A percentile compares a stretch with the other conserved stretches of the same genome.
phyloP scores from a whole-genome alignment of 2,888 invertebrate species.

The Plebejus argus region DNA sequence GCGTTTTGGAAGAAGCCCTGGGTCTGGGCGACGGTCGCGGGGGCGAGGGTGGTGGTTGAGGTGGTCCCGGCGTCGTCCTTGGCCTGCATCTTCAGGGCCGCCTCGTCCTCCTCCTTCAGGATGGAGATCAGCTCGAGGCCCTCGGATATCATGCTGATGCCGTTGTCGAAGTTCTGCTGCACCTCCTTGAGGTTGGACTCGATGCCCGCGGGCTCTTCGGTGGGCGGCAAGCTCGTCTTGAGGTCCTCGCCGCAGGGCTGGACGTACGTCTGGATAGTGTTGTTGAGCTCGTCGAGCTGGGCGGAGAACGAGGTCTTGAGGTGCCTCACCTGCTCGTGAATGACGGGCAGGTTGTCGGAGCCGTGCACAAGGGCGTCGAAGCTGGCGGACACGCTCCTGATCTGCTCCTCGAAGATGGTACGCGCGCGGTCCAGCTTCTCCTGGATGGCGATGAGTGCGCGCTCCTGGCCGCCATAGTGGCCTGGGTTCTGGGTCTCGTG shows the following conservation, averaged over 20 bases:
- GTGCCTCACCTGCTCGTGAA: constrained; percentile 56
- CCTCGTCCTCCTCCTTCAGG: constrained; percentile 52
- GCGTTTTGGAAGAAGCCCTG: constrained; percentile 20
- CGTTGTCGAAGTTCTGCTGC: constrained; percentile 57
- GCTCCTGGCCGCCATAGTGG: constrained; percentile 52
- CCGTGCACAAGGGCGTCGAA: constrained; percentile 55
- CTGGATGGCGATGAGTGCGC: constrained; percentile 52
- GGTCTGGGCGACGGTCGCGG: not conserved
- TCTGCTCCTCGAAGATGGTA: constrained; percentile 48
- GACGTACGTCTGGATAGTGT: constrained; percentile 54
- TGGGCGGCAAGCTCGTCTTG: constrained; percentile 39
- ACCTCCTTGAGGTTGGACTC: constrained; percentile 50
- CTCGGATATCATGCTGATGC: constrained; percentile 56
- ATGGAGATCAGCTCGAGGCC: constrained; percentile 56
- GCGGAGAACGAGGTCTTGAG: constrained; percentile 55
- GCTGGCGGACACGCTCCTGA: constrained; percentile 56
- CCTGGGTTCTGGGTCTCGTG: constrained; percentile 71
- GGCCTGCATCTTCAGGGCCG: constrained; percentile 36
- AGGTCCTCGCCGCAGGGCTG: constrained; percentile 44
- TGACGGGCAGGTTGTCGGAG: constrained; percentile 53
- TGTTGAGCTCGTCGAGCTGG: constrained; percentile 60
- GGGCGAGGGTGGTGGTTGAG: not conserved
- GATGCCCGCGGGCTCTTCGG: constrained; percentile 44
- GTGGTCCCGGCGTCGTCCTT: constrained; percentile 36
- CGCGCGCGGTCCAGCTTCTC: constrained; percentile 58